Conservation (phyloP, 2,113 vertebrate genomes). For the Hemicordylus capensis region DNA sequence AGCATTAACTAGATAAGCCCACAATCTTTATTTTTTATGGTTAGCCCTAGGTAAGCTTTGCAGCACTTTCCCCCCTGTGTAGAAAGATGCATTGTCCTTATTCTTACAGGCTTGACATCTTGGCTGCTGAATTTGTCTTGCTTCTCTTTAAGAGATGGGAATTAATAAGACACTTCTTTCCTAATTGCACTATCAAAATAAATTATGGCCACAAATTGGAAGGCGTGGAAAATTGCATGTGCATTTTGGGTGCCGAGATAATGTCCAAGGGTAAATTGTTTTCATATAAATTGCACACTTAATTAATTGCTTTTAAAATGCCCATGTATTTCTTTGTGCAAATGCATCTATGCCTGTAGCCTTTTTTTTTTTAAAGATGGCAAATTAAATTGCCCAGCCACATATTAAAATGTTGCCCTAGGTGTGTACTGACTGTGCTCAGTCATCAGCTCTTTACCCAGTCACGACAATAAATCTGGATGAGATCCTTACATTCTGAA, state of each 20-base stretch:
- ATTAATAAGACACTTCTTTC: constrained; percentile 76
- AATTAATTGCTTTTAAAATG: constrained; percentile 73
- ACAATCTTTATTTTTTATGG: constrained; percentile 6
- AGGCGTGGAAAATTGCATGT: constrained; percentile 65
- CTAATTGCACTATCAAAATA: constrained; percentile 79
- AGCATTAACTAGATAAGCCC: constrained; percentile 22
- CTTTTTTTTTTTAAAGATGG: constrained; percentile 41
- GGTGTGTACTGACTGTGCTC: constrained; percentile 46
- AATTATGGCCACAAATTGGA: constrained; percentile 73
- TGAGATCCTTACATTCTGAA: constrained; percentile 54
- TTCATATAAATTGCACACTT: constrained; percentile 73
- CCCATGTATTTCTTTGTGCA: constrained; percentile 59
- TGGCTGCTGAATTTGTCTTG: constrained; percentile 65
- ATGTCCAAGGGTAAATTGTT: constrained; percentile 70
- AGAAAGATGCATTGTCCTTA: constrained; percentile 34
- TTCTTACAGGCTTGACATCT: constrained; percentile 55
- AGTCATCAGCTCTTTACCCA: constrained; percentile 58
- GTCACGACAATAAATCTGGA: constrained; percentile 52
- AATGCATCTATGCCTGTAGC: constrained; percentile 58
- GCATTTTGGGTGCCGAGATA: constrained; percentile 70
- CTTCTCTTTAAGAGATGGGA: constrained; percentile 64
- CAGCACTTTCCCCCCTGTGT: constrained; percentile 15
- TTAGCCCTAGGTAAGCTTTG: constrained; percentile 34
- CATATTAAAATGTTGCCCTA: constrained; percentile 55
- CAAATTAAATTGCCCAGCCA: constrained; percentile 66